phyloP scores from a whole-genome alignment of 2,113 vertebrate genomes.

The Jacana jacana region DNA sequence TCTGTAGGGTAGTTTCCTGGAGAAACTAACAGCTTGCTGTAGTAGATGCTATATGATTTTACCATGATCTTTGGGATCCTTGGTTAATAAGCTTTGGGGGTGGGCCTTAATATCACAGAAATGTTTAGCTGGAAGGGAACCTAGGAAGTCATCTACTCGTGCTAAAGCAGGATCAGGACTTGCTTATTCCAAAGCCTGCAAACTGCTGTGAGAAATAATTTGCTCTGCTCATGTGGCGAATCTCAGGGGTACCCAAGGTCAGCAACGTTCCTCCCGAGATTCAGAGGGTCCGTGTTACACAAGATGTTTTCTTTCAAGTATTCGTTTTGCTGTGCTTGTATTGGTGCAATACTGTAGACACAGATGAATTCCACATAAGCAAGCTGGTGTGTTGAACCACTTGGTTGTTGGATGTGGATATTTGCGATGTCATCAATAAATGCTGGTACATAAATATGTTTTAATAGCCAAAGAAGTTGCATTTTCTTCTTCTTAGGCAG shows the following conservation, averaged over 20 bases:
- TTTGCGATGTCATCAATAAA: not conserved
- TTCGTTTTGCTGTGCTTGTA: not conserved
- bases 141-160: not conserved
- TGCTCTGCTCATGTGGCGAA: not conserved
- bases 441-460: not conserved
- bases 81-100: not conserved
- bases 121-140: not conserved
- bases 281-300: not conserved
- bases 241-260: not conserved
- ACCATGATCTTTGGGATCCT: not conserved
- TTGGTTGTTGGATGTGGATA: not conserved
- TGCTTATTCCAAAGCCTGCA: not conserved
- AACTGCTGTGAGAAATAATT: not conserved
- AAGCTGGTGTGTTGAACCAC: not conserved
- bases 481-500: not conserved
- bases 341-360: not conserved
- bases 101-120: not conserved
- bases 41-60: not conserved
- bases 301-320: not conserved
- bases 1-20: not conserved
- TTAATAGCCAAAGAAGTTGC: not conserved
- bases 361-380: not conserved
- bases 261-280: rapidly evolving
- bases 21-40: not conserved
- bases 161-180: not conserved